These are phyloP conservation scores for Pomatorhinus ruficollis DNA, from an alignment of 2,113 vertebrate genomes.

Conservation along the genomic window DNA sequence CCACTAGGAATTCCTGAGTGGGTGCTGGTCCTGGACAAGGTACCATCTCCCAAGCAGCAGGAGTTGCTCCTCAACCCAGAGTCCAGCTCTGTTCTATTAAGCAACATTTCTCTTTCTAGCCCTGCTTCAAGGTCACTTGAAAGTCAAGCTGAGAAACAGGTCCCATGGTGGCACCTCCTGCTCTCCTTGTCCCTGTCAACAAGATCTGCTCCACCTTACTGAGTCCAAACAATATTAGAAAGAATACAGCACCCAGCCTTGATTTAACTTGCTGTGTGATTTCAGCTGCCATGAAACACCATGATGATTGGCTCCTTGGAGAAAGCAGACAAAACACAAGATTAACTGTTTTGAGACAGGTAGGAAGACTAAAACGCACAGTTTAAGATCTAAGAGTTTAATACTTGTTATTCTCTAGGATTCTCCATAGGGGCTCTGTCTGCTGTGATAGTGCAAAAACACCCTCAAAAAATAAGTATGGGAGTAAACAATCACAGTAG, in stretches of 20 bases:
- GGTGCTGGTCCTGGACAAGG: neutral
- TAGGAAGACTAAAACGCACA: neutral
- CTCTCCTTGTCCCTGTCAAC: neutral
- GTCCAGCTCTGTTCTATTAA: neutral
- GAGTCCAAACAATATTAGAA: neutral
- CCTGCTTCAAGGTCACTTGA: neutral
- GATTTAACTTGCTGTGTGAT: neutral
- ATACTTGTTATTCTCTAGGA: neutral
- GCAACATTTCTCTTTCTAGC: neutral
- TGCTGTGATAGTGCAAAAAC: neutral
- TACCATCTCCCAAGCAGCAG: neutral
- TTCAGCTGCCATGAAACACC: neutral
- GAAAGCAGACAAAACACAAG: neutral
- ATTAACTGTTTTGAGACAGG: neutral
- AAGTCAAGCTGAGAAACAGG: neutral
- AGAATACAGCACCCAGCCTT: neutral
- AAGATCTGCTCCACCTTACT: neutral
- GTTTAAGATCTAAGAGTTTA: neutral
- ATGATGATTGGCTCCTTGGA: neutral
- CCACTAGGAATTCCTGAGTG: neutral
- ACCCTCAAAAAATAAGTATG: neutral
- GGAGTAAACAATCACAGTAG: neutral
- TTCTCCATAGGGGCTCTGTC: neutral
- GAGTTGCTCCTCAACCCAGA: neutral
- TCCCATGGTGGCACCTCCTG: neutral